Conservation (phyloP, 2,888 invertebrate species). For the Colostygia pectinataria region DNA sequence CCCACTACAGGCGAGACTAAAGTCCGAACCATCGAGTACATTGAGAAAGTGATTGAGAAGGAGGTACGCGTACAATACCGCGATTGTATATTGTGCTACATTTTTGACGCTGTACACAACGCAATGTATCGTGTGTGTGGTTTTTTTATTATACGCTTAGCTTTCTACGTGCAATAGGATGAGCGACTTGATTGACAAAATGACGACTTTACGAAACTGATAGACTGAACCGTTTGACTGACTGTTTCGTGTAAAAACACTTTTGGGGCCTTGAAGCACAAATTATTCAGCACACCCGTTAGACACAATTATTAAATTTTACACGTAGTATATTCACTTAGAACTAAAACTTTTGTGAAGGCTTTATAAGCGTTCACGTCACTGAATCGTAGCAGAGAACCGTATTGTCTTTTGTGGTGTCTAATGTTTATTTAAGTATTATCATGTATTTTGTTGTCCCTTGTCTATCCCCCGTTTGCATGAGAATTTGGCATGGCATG, state of each 20-base stretch:
- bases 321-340: constrained; percentile 33
- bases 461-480: constrained; percentile 61
- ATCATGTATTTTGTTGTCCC: constrained; percentile 40
- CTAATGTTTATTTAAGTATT: constrained; percentile 40
- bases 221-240: constrained; percentile 28
- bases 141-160: constrained; percentile 71
- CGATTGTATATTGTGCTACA: constrained; percentile 71
- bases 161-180: constrained; percentile 66
- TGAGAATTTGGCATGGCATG: constrained; percentile 79
- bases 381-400: not conserved
- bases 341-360: constrained; percentile 25
- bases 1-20: constrained; percentile 92
- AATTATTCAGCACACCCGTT: constrained; percentile 32
- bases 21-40: constrained; percentile 95
- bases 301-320: constrained; percentile 28
- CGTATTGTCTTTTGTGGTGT: constrained; percentile 18
- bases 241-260: constrained; percentile 33
- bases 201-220: constrained; percentile 32
- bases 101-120: constrained; percentile 72
- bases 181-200: constrained; percentile 37
- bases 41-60: constrained; percentile 97
- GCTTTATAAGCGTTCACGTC: constrained; percentile 23
- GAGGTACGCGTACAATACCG: constrained; percentile 87
- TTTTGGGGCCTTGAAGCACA: constrained; percentile 33
- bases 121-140: constrained; percentile 74